phyloP scores from a whole-genome alignment of 2,888 invertebrate species.

The Gandaritis pyraliata region DNA sequence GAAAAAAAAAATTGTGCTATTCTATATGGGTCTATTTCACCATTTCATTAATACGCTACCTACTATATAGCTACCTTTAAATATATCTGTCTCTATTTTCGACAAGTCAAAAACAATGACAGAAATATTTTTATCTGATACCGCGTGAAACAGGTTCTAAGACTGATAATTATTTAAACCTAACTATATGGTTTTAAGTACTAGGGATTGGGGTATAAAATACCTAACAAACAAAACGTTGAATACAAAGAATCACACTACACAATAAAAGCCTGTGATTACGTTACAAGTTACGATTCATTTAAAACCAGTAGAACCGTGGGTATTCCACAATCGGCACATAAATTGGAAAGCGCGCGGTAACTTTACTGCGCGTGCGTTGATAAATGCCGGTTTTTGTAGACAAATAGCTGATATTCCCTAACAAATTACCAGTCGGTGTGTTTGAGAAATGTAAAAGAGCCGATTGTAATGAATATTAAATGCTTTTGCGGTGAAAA shows the following conservation, averaged over 20 bases:
- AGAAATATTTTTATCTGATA: no score
- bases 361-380: constrained; percentile 47
- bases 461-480: constrained; percentile 64
- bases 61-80: no score
- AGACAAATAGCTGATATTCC: constrained; percentile 69
- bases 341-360: constrained; percentile 59
- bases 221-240: constrained; percentile 7
- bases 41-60: no score
- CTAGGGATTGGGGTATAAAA: neutral
- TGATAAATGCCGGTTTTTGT: constrained; percentile 66
- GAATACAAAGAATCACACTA: constrained; percentile 30
- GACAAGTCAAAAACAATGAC: no score
- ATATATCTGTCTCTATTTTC: no score
- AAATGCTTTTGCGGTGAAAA: constrained; percentile 55
- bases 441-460: constrained; percentile 59
- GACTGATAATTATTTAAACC: neutral
- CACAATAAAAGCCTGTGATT: constrained; percentile 36
- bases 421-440: constrained; percentile 64
- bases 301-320: constrained; percentile 43
- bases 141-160: no score
- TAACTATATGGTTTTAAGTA: neutral
- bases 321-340: constrained; percentile 60
- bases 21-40: no score
- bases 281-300: constrained; percentile 39
- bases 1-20: no score